Conservation (phyloP, 2,113 vertebrate genomes). For the Boleophthalmus pectinirostris region DNA sequence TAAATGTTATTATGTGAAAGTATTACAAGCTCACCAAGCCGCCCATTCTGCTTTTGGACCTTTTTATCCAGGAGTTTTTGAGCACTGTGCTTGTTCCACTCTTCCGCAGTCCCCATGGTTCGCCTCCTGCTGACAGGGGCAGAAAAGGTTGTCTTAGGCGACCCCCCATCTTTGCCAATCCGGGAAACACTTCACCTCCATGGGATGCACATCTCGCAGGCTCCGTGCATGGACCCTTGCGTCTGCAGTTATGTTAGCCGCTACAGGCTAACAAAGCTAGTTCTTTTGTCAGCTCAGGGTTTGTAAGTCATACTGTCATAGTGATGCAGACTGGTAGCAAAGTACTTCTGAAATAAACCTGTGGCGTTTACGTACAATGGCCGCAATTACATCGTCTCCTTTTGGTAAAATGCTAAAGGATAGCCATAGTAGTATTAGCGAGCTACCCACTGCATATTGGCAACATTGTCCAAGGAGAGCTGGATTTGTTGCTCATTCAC, state of each 20-base stretch:
- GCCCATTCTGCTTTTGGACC: constrained; percentile 40
- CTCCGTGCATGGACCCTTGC: constrained; percentile 18
- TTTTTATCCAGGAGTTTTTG: constrained; percentile 59
- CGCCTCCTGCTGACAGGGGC: constrained; percentile 65
- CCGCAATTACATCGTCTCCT: not conserved
- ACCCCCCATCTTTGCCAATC: constrained; percentile 48
- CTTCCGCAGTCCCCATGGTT: constrained; percentile 69
- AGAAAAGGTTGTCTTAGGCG: constrained; percentile 29
- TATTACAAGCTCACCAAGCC: constrained; percentile 35
- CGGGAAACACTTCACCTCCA: constrained; percentile 44
- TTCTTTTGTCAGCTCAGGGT: constrained; percentile 12
- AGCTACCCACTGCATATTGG: constrained; percentile 14
- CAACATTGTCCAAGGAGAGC: not conserved
- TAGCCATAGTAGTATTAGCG: constrained; percentile 5
- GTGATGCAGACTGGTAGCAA: not conserved
- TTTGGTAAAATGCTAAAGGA: not conserved
- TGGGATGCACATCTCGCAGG: constrained; percentile 26
- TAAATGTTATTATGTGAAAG: not conserved
- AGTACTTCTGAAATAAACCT: not conserved
- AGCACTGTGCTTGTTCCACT: constrained; percentile 61
- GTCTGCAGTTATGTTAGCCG: constrained; percentile 27
- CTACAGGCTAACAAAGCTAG: constrained; percentile 13
- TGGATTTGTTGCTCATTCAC: not conserved
- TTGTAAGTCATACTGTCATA: constrained; percentile 18
- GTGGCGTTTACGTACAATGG: not conserved